Conservation (phyloP, 2,888 invertebrate genomes). For the Mimas tiliae region DNA sequence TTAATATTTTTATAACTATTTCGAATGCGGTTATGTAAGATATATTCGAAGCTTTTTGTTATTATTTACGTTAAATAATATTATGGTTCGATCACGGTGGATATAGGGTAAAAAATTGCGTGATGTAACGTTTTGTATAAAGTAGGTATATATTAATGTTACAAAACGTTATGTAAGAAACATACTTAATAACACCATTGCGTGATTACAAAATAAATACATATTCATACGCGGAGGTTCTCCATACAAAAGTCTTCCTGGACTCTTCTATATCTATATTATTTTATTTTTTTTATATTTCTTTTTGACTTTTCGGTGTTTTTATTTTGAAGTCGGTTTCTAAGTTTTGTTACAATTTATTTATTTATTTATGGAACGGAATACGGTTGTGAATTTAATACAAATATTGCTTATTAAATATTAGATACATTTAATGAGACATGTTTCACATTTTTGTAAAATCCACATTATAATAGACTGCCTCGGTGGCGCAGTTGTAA, state of each 20-base stretch:
- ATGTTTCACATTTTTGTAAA: no score
- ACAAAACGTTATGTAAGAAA: constrained; percentile 1
- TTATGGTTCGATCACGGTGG: neutral
- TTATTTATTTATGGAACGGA: no score
- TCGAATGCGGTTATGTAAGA: constrained; percentile 3
- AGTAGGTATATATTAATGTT: neutral
- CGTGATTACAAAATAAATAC: constrained; percentile 38
- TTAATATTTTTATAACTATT: neutral
- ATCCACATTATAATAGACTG: no score
- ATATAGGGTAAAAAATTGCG: neutral
- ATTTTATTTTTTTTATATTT: neutral
- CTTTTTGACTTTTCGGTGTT: no score
- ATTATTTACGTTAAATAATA: neutral
- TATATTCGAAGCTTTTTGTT: neutral
- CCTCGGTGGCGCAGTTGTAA: no score
- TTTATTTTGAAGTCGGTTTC: no score
- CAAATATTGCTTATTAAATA: no score
- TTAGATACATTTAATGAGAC: no score
- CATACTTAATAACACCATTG: constrained; percentile 31
- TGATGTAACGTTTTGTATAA: neutral
- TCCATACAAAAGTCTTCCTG: constrained; percentile 68
- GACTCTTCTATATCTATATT: no score
- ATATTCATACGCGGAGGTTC: constrained; percentile 57
- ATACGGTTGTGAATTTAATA: no score
- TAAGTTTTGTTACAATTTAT: no score